phyloP scores from a whole-genome alignment of 2,113 vertebrate species.

The Laticauda colubrina region DNA sequence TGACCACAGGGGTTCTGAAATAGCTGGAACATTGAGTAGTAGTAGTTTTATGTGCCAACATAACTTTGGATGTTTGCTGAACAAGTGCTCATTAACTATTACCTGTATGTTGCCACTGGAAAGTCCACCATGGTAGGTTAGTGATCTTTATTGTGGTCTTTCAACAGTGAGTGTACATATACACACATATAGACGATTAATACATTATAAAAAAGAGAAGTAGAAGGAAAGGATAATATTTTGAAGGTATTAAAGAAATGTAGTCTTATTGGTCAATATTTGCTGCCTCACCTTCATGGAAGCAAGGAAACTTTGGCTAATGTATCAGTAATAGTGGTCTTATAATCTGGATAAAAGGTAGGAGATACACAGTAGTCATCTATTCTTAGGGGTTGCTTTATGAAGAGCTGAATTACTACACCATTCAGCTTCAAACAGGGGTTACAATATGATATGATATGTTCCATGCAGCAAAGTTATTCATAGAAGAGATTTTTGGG shows the following conservation, averaged over 20 bases:
- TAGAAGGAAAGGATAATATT: neutral
- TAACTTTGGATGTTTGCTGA: neutral
- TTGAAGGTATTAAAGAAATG: neutral
- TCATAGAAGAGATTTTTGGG: neutral
- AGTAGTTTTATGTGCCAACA: neutral
- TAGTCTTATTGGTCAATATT: neutral
- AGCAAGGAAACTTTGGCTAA: neutral
- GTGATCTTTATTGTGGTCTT: neutral
- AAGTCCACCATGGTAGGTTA: neutral
- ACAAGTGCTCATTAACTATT: neutral
- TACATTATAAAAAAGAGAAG: neutral
- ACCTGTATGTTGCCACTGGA: neutral
- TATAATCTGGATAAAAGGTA: neutral
- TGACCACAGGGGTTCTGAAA: neutral
- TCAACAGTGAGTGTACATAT: neutral
- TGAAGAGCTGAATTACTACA: neutral
- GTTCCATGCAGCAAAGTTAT: neutral
- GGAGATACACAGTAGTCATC: neutral
- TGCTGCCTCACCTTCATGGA: neutral
- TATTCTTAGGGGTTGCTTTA: neutral
- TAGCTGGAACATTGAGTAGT: neutral
- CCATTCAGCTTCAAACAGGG: neutral
- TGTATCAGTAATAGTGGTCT: neutral
- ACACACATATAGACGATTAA: neutral
- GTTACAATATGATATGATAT: neutral